A percentile compares a stretch with the other conserved stretches of the same genome.
phyloP scores from a whole-genome alignment of 2,797 vertebrate genomes.

The Coregonus ussuriensis region DNA sequence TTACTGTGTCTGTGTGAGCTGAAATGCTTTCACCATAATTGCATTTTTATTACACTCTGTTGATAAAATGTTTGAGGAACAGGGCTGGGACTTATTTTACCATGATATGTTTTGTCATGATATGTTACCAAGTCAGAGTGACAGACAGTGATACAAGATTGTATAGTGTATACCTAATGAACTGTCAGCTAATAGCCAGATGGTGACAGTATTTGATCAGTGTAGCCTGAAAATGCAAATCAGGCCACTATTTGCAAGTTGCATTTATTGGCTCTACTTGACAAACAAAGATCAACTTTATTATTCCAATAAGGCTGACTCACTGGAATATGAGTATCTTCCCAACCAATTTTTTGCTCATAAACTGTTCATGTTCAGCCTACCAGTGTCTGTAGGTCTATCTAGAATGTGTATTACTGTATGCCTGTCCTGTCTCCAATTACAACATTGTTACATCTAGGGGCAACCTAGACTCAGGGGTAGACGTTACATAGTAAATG shows the following conservation, averaged over 20 bases:
- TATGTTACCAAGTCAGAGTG: too few relatives aligned
- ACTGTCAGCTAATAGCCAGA: neutral
- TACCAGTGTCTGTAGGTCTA: neutral
- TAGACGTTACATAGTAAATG: too few relatives aligned
- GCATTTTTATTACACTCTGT: neutral
- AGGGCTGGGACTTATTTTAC: neutral
- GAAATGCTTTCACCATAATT: neutral
- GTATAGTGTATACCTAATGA: neutral
- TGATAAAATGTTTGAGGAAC: neutral
- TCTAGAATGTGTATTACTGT: neutral
- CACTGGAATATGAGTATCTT: neutral
- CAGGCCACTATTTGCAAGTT: neutral
- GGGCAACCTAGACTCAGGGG: neutral
- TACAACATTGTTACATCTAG: neutral
- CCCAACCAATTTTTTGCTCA: neutral
- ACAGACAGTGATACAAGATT: neutral
- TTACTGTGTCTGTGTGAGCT: neutral
- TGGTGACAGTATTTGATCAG: neutral
- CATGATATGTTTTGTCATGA: neutral
- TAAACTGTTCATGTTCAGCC: neutral
- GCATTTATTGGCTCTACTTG: neutral
- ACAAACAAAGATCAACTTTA: neutral
- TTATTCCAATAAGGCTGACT: neutral
- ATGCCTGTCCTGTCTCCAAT: neutral
- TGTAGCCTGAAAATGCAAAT: neutral